phyloP scores from a whole-genome alignment of 1,140 invertebrate genomes.

The Pachypsylla venusta region DNA sequence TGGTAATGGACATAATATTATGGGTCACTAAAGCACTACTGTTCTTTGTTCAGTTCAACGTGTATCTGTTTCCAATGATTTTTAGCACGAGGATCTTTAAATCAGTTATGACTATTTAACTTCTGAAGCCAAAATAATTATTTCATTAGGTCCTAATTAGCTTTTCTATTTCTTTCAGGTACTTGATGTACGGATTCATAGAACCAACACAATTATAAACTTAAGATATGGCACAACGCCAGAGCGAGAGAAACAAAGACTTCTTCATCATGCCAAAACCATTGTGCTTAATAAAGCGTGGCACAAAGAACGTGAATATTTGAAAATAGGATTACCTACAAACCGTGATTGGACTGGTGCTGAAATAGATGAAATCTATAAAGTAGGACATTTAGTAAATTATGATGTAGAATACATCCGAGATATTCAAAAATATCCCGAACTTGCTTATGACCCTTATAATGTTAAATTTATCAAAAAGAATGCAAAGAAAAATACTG shows the following conservation, averaged over 20 bases:
- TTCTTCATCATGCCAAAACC: slow-evolving; percentile 74
- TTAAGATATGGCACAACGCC: slow-evolving; percentile 75
- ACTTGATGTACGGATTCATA: slow-evolving; percentile 74
- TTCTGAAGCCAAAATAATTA: too few species aligned
- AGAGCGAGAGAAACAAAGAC: slow-evolving; percentile 69
- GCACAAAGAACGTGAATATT: slow-evolving; percentile 71
- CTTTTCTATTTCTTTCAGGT: too few species aligned
- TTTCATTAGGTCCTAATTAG: too few species aligned
- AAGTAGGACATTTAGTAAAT: slow-evolving; percentile 59
- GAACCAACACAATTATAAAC: slow-evolving; percentile 64
- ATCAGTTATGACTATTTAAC: too few species aligned
- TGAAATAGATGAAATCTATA: slow-evolving; percentile 76
- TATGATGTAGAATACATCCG: slow-evolving; percentile 86
- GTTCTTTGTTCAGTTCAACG: too few species aligned
- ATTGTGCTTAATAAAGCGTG: slow-evolving; percentile 79
- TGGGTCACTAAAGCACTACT: too few species aligned
- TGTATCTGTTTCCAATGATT: too few species aligned
- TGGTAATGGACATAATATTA: too few species aligned
- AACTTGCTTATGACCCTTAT: slow-evolving; percentile 87
- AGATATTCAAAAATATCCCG: slow-evolving; percentile 73
- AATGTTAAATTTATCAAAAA: slow-evolving; percentile 82
- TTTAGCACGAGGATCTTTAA: too few species aligned
- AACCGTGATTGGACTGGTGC: slow-evolving; percentile 41
- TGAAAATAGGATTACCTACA: slow-evolving; percentile 63
- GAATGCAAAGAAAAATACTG: slow-evolving; percentile 20